A percentile compares a stretch with the other conserved stretches of the same genome.
phyloP scores from a whole-genome alignment of 2,113 vertebrate genomes.

The Callocephalon fimbriatum region DNA sequence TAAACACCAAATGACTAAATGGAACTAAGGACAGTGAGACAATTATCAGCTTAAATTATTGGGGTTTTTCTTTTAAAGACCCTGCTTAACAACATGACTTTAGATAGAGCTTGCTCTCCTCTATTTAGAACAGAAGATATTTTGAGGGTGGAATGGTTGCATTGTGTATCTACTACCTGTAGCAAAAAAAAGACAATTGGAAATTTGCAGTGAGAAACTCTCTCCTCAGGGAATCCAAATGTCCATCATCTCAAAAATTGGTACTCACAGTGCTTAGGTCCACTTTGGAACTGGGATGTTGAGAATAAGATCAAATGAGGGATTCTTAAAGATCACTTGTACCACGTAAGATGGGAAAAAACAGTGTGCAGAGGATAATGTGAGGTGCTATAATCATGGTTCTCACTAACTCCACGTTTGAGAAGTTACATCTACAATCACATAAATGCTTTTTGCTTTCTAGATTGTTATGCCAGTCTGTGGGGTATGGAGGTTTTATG shows the following conservation, averaged over 20 bases:
- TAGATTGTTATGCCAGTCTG: background rate
- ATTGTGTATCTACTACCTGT: background rate
- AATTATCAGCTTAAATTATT: slow-evolving; percentile 42
- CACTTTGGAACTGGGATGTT: background rate
- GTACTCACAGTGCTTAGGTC: background rate
- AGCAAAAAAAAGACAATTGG: background rate
- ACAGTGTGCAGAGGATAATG: rapidly evolving
- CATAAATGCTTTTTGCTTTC: background rate
- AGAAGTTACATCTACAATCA: background rate
- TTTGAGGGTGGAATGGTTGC: background rate
- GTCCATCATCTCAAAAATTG: background rate
- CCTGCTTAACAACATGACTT: background rate
- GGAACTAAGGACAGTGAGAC: slow-evolving; percentile 40
- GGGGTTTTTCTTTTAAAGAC: slow-evolving; percentile 40
- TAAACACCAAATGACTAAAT: slow-evolving; percentile 40
- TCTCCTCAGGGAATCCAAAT: background rate
- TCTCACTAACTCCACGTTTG: background rate
- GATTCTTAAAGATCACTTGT: background rate
- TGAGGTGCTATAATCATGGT: background rate
- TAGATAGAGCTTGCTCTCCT: background rate
- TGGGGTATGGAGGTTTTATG: background rate
- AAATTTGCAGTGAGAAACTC: background rate
- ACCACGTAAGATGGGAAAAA: background rate
- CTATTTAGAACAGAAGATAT: background rate
- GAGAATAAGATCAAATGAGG: background rate